Percentiles rank a stretch among this genome's conserved stretches.
These are phyloP conservation scores for Apantesis nais DNA, from an alignment of 2,888 invertebrate species.

Conservation along the genomic window DNA sequence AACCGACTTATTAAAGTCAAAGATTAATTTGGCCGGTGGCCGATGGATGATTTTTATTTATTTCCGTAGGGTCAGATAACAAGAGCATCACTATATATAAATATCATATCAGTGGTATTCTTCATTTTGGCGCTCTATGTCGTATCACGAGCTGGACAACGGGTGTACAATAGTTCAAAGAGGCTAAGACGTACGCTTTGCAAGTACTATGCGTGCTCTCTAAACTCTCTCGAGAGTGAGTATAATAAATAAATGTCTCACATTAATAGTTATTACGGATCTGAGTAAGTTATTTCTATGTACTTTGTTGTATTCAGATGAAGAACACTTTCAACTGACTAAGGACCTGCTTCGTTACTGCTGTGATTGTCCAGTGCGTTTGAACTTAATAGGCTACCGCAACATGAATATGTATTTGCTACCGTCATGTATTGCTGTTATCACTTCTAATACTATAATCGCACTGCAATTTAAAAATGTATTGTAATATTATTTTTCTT, in stretches of 20 bases:
- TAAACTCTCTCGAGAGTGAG: constrained; percentile 48
- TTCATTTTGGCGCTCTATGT: constrained; percentile 40
- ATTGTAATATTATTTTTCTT: background rate
- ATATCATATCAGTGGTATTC: constrained; percentile 1
- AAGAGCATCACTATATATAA: background rate
- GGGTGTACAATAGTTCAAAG: constrained; percentile 47
- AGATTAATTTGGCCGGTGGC: too few relatives aligned
- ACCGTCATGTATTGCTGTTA: constrained; percentile 59
- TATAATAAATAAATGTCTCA: background rate
- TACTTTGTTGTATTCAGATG: constrained; percentile 11
- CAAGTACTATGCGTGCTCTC: constrained; percentile 44
- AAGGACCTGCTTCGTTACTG: constrained; percentile 58
- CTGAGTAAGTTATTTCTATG: background rate
- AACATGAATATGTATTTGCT: constrained; percentile 60
- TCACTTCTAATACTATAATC: constrained; percentile 64
- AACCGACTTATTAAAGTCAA: too few relatives aligned
- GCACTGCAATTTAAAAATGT: constrained; percentile 65
- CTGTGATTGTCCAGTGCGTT: constrained; percentile 48
- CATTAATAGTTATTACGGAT: background rate
- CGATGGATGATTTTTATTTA: too few relatives aligned
- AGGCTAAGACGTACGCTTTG: constrained; percentile 48
- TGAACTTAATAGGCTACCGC: constrained; percentile 53
- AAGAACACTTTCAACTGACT: constrained; percentile 46
- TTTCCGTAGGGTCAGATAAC: constrained; percentile 3
- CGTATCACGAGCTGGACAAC: constrained; percentile 53